Base-by-base conservation (phyloP, 2,113 vertebrate species). In the Rhea pennata region DNA sequence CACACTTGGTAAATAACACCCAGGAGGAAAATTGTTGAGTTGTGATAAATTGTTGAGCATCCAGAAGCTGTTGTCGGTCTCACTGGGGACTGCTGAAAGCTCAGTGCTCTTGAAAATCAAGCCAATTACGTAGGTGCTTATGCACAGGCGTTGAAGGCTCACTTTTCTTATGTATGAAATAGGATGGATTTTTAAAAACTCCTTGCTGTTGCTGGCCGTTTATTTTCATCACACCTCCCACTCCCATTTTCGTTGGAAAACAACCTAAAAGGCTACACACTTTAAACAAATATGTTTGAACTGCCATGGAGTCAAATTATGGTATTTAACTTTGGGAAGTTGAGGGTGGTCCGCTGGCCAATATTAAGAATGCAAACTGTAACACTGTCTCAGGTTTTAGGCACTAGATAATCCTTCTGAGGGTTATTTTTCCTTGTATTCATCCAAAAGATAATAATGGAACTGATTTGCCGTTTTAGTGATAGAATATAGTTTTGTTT, bases 21-120 rank as follows among this genome's bases (percentile, higher is more conserved):
- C 82, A 29, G 48, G 87, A 65, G 94, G 56, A 20, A 81, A 95
- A 88, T 88, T 96, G 89, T 86, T 94, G 92, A 94, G 89, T 85
- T 0, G 9, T 95, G 96, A 97, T 97, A 92, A 96, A 96, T 93
- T 88, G 93, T 88, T 92, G 82, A 92, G 94, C 89, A 94, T 95
- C 92, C 78, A 78, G 74, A 92, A 92, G 84, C 95, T 89, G 46
- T 95, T 96, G 91, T 83, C 88, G 84, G 72, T 88, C 72, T 95
- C 96, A 31, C 72, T 90, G 78, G 96, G 94, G 96, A 95, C 91
- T 11, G 8, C 92, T 95, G 94, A 79, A 90, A 90, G 56, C 91
- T 96, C 91, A 83, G 54, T 54, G 48, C 89, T 92, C 51, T 94
- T 91, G 82, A 91, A 95, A 96, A 93, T 84, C 65, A 85, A 92